Percentiles rank a stretch among this genome's conserved stretches.
phyloP scores from a whole-genome alignment of 2,113 vertebrate species.

The Aramus guarauna region DNA sequence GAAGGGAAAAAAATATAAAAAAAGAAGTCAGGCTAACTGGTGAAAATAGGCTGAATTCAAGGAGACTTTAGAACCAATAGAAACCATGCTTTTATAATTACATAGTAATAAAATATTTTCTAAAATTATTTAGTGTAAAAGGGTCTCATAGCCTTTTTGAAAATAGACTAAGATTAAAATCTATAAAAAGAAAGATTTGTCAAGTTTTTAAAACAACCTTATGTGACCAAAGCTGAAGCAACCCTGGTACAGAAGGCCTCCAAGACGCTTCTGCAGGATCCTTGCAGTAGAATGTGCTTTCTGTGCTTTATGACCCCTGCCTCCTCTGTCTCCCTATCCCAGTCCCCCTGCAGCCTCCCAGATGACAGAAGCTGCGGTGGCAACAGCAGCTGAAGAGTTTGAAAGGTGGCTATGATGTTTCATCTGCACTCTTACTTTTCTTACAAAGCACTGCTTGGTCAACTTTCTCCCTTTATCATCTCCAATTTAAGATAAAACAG shows the following conservation, averaged over 20 bases:
- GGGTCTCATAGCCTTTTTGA: neutral
- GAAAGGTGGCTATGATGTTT: neutral
- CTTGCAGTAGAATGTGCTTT: neutral
- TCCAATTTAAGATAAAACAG: neutral
- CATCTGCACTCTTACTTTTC: neutral
- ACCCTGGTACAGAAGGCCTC: neutral
- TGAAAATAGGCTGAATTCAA: neutral
- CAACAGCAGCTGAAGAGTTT: neutral
- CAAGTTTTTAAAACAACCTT: neutral
- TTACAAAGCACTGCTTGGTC: neutral
- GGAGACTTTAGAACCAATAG: neutral
- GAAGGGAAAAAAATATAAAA: neutral
- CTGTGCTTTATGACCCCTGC: neutral
- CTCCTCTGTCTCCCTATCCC: neutral
- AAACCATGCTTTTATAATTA: neutral
- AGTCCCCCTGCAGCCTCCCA: neutral
- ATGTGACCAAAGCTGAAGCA: neutral
- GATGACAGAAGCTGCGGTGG: neutral
- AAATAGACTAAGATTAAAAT: neutral
- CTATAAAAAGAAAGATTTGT: neutral
- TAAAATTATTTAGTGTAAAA: neutral
- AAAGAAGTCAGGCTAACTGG: neutral
- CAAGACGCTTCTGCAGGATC: neutral
- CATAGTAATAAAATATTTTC: neutral
- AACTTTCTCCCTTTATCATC: neutral